A percentile compares a stretch with the other conserved stretches of the same genome.
phyloP scores from a whole-genome alignment of 2,113 vertebrate genomes.

The Cisticola juncidis region DNA sequence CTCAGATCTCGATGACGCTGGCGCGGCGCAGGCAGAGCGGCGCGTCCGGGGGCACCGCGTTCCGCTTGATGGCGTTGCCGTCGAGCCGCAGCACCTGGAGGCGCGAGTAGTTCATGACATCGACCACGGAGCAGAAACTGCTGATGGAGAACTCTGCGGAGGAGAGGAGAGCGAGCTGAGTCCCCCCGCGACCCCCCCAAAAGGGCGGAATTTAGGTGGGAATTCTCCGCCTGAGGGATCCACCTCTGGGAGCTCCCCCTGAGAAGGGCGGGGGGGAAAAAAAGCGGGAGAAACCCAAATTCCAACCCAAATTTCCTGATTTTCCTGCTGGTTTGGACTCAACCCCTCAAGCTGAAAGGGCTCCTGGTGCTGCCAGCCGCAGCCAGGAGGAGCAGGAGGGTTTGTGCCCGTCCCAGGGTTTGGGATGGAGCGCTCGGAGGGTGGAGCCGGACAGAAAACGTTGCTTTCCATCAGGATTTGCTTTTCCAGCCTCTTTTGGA shows the following conservation, averaged over 20 bases:
- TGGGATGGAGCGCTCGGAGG: neutral
- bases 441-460: neutral
- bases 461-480: neutral
- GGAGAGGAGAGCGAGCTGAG: neutral
- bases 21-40: constrained; percentile 87
- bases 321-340: neutral
- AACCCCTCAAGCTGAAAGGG: accelerated
- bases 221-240: neutral
- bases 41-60: constrained; percentile 82
- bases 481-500: neutral
- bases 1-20: constrained; percentile 71
- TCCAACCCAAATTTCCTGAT: accelerated
- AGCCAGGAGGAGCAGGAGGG: neutral
- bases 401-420: neutral
- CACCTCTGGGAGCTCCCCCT: accelerated
- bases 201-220: neutral
- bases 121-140: constrained; percentile 89
- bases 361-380: neutral
- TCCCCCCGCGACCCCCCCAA: accelerated
- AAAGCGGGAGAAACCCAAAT: neutral
- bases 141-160: constrained; percentile 88
- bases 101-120: constrained; percentile 89
- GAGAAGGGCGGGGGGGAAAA: neutral
- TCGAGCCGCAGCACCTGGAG: constrained; percentile 90
- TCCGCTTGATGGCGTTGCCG: constrained; percentile 83